Conservation (phyloP, 1,140 invertebrate genomes). For the Drosophila rufa region DNA sequence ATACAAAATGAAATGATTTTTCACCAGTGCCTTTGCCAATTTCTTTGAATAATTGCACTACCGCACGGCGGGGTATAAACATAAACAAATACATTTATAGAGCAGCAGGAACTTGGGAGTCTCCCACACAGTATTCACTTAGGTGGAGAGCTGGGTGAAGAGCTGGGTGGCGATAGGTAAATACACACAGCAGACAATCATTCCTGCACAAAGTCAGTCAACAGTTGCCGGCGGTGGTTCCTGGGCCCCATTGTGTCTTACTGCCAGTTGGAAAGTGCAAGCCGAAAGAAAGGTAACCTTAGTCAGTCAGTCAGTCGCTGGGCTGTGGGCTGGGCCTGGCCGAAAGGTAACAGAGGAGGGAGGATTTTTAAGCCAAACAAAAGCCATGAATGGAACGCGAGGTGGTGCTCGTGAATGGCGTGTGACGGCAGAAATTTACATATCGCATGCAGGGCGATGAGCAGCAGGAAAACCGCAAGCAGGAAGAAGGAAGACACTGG, state of each 20-base stretch:
- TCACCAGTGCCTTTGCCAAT: constrained; percentile 5
- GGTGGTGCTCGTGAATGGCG: constrained; percentile 53
- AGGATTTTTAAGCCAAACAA: constrained; percentile 38
- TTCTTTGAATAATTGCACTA: constrained; percentile 13
- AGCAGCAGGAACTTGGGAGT: constrained; percentile 22
- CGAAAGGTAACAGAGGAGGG: constrained; percentile 1
- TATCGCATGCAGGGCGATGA: constrained; percentile 63
- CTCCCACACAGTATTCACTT: constrained; percentile 16
- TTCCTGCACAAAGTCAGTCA: constrained; percentile 56
- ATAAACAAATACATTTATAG: constrained; percentile 19
- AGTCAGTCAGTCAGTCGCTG: constrained; percentile 45
- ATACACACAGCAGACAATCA: constrained; percentile 55
- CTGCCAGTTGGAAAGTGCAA: constrained; percentile 63
- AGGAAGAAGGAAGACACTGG: constrained; percentile 68
- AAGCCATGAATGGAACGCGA: constrained; percentile 63
- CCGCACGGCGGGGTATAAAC: constrained; percentile 22
- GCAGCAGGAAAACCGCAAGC: constrained; percentile 70
- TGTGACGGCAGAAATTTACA: constrained; percentile 66
- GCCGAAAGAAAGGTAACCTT: constrained; percentile 60
- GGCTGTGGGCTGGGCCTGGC: constrained; percentile 1
- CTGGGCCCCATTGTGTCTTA: constrained; percentile 44
- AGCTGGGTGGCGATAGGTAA: constrained; percentile 36
- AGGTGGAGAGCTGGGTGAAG: not conserved
- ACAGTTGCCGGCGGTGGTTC: constrained; percentile 38
- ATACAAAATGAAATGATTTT: not conserved